A percentile compares a stretch with the other conserved stretches of the same genome.
These are phyloP conservation scores for Heliothis subflexa DNA, from an alignment of 1,140 invertebrate species.

Conservation along the genomic window DNA sequence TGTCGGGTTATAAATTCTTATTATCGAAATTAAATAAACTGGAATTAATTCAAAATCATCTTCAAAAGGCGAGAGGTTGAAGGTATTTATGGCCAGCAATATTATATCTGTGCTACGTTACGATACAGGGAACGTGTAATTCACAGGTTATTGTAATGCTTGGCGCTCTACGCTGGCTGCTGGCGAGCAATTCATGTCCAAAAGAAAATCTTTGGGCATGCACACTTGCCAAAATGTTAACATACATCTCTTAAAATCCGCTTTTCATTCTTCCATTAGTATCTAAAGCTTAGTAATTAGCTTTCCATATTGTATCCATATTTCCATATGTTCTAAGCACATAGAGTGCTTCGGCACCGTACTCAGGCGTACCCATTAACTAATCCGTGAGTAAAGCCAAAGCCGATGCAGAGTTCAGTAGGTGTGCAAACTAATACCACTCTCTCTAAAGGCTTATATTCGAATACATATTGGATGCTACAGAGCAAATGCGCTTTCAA, in stretches of 20 bases:
- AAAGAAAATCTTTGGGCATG: constrained; percentile 16
- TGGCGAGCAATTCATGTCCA: constrained; percentile 6
- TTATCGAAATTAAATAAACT: too few relatives aligned
- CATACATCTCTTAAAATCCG: background rate
- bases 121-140: constrained; percentile 7
- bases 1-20: too few relatives aligned
- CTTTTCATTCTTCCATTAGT: background rate
- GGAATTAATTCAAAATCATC: too few relatives aligned
- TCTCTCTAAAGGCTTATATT: too few relatives aligned
- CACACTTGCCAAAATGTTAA: constrained; percentile 20
- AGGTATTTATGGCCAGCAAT: background rate
- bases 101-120: background rate
- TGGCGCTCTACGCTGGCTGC: background rate
- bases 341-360: too few relatives aligned
- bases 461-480: too few relatives aligned
- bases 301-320: background rate
- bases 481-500: too few relatives aligned
- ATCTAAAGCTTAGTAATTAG: background rate
- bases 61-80: background rate
- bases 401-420: too few relatives aligned
- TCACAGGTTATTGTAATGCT: constrained; percentile 10
- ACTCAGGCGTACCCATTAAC: too few relatives aligned
- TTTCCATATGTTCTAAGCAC: too few relatives aligned
- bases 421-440: too few relatives aligned
- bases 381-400: too few relatives aligned